Evolutionary conservation across 2,888 invertebrate genomes (phyloP).

Genomic region (Amiota minor): DNA sequence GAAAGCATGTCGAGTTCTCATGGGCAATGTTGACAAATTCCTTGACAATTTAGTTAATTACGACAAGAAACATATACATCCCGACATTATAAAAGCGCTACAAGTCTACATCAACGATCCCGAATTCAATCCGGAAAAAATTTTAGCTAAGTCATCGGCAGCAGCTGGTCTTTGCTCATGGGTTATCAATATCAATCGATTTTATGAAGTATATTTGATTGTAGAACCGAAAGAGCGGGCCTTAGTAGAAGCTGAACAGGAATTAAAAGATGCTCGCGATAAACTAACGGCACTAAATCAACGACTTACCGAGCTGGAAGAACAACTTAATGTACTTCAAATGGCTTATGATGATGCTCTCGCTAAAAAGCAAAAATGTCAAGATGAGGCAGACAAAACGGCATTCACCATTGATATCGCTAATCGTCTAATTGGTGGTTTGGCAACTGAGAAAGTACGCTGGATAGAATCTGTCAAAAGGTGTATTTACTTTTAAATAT

Average conservation of each 20-base stretch:
- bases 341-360: slow-evolving; percentile 90
- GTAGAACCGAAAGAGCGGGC: slow-evolving; percentile 94
- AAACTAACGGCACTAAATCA: slow-evolving; percentile 85
- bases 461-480: slow-evolving; percentile 82
- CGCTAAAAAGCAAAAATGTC: slow-evolving; percentile 89
- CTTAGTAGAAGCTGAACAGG: slow-evolving; percentile 87
- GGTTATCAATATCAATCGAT: slow-evolving; percentile 92
- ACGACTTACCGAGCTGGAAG: slow-evolving; percentile 81
- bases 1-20: slow-evolving; percentile 92
- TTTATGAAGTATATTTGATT: slow-evolving; percentile 91
- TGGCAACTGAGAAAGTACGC: slow-evolving; percentile 92
- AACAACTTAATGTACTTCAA: slow-evolving; percentile 82
- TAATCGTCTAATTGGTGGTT: slow-evolving; percentile 91
- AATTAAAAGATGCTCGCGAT: slow-evolving; percentile 86
- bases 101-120: slow-evolving; percentile 76
- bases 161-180: slow-evolving; percentile 95
- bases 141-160: slow-evolving; percentile 88
- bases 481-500: slow-evolving; percentile 61
- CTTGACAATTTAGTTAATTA: slow-evolving; percentile 87
- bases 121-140: slow-evolving; percentile 89
- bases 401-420: slow-evolving; percentile 91
- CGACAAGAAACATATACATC: slow-evolving; percentile 94
- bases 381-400: slow-evolving; percentile 93
- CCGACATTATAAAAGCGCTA: slow-evolving; percentile 88
- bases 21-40: slow-evolving; percentile 92